Evolutionary conservation across 2,888 invertebrate species (phyloP).

Genomic region (Uloborus plumipes): DNA sequence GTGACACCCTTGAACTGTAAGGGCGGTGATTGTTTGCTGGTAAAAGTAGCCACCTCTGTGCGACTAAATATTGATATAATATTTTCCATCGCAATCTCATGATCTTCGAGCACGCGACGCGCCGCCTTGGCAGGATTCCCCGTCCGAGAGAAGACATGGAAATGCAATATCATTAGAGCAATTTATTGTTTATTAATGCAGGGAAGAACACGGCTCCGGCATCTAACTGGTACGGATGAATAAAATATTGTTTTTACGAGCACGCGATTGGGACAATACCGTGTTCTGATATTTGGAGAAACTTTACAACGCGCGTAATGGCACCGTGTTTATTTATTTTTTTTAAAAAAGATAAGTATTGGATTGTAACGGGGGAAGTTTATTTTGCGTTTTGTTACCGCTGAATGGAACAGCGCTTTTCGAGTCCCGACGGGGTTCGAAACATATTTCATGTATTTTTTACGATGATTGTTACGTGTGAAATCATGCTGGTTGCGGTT

Average conservation of each 20-base stretch:
- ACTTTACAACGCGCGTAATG: slow-evolving; percentile 28
- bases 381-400: too few relatives aligned
- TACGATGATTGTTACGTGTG: too few relatives aligned
- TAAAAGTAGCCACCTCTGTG: slow-evolving; percentile 58
- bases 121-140: not conserved
- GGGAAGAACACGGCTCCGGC: slow-evolving; percentile 40
- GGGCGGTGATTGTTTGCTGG: slow-evolving; percentile 61
- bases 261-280: slow-evolving; percentile 49
- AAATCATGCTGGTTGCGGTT: too few relatives aligned
- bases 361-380: too few relatives aligned
- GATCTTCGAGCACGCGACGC: slow-evolving; percentile 43
- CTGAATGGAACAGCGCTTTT: too few relatives aligned
- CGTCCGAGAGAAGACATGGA: slow-evolving; percentile 26
- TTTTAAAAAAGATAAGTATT: not conserved
- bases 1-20: slow-evolving; percentile 60
- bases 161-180: slow-evolving; percentile 59
- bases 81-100: slow-evolving; percentile 41
- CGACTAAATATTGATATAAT: slow-evolving; percentile 64
- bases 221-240: slow-evolving; percentile 59
- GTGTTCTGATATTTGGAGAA: slow-evolving; percentile 4
- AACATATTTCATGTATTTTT: too few relatives aligned
- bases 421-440: too few relatives aligned
- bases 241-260: slow-evolving; percentile 55
- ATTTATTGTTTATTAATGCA: slow-evolving; percentile 63
- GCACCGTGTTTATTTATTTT: slow-evolving; percentile 28